Percentiles rank a stretch among this genome's conserved stretches.
These are phyloP conservation scores for Smithornis capensis DNA, from an alignment of 2,113 vertebrate genomes.

Conservation along the genomic window DNA sequence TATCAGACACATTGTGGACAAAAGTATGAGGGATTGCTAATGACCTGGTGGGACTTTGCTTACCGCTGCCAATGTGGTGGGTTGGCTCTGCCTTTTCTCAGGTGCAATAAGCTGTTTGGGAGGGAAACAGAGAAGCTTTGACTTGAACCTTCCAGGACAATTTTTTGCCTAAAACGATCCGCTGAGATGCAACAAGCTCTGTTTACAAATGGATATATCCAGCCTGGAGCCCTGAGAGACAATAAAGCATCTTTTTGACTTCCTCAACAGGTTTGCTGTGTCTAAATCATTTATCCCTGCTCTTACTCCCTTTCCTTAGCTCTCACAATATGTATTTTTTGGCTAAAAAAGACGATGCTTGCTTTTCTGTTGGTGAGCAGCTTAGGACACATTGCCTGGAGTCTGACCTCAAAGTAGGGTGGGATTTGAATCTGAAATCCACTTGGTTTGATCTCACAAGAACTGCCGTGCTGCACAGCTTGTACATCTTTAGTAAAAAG, in stretches of 20 bases:
- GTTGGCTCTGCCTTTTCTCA: neutral
- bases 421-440: conserved; percentile 54
- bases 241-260: conserved; percentile 35
- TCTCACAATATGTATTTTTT: neutral
- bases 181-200: neutral
- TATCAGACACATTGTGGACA: neutral
- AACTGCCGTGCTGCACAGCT: neutral
- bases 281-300: neutral
- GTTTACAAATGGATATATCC: neutral
- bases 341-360: rapidly evolving
- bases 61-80: neutral
- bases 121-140: neutral
- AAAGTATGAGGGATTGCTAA: neutral
- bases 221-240: neutral
- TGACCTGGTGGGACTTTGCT: neutral
- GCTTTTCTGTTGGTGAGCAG: neutral
- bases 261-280: neutral
- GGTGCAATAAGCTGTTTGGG: neutral
- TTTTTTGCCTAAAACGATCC: neutral
- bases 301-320: neutral
- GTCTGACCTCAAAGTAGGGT: conserved; percentile 51
- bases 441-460: conserved; percentile 28
- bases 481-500: conserved; percentile 53
- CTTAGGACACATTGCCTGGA: conserved; percentile 40
- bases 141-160: neutral